Base-by-base conservation (phyloP, 2,888 invertebrate genomes). In the Heteropelma amictum region DNA sequence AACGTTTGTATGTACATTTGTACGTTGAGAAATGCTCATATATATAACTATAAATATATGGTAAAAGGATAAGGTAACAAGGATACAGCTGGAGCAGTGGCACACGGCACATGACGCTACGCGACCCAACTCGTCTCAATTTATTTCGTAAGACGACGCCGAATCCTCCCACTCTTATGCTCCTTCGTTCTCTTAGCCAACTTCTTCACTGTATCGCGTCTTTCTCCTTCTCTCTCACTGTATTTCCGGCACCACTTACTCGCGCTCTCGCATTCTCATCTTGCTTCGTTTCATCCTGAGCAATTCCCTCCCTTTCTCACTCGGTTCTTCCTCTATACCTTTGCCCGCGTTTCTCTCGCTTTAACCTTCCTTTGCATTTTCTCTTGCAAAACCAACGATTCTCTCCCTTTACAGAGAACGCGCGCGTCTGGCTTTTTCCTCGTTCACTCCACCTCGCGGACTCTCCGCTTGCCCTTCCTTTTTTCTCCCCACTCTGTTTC, bases 71-170 rank as follows among this genome's bases (percentile, higher is more conserved):
- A n/a, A n/a, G 35, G 51, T 47, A 53, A 54, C 51, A 47, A 68
- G 49, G 69, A 64, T 33, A 68, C 6, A 61, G 53, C 47, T 56
- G 51, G 53, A 69, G 64, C 68, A 58, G 63, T 35, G 38, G 67
- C 60, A 61, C 54, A 61, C 65, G 47, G 53, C 21, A 70, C 69
- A n/a, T n/a, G 71, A 75, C 76, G 61, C 61, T 61, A 26, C 61
- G 61, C 63, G 63, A 73, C 64, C 79, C 70, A 71, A 80, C 77
- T 79, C 79, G 79, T 80, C 79, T 80, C 81, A 78, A 81, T 81
- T 79, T 79, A 80, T 81, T 79, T 78, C 77, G 80, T 77, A 79
- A 79, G 77, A 67, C 77, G 78, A 80, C 76, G 76, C 78, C 72
- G 76, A 77, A 75, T 49, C 68, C 67, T 72, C 68, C 72, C 68